Conservation (phyloP, 2,888 invertebrate species). For the Standfussiana lucernea region DNA sequence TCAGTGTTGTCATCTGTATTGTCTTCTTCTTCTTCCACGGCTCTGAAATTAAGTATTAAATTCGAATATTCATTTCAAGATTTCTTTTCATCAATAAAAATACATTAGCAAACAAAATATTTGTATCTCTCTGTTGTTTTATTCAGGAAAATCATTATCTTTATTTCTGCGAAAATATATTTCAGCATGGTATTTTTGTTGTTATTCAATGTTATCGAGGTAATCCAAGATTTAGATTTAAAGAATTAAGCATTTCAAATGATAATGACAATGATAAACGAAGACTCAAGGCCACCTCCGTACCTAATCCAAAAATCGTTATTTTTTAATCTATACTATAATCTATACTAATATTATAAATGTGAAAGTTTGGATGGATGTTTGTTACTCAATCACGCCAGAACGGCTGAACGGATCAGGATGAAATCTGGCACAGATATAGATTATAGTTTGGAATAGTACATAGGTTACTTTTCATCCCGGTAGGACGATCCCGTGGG, state of each 20-base stretch:
- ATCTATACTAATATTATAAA: no score
- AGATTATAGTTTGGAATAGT: no score
- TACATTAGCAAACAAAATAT: neutral
- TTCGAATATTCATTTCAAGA: neutral
- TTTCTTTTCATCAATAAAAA: neutral
- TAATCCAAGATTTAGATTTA: conserved; percentile 40
- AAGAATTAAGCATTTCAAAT: conserved; percentile 7
- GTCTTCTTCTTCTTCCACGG: conserved; percentile 47
- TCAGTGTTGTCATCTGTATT: conserved; percentile 70
- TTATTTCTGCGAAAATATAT: conserved; percentile 16
- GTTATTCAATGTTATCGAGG: conserved; percentile 19
- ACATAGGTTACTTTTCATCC: no score
- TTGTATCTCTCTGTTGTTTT: conserved; percentile 3
- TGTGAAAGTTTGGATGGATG: no score
- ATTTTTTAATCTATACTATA: no score
- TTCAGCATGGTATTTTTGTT: conserved; percentile 8
- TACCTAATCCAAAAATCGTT: neutral
- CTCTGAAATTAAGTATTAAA: conserved; percentile 37
- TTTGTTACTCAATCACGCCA: no score
- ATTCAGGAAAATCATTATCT: neutral
- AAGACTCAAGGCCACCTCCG: conserved; percentile 29
- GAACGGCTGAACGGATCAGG: no score
- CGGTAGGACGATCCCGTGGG: no score
- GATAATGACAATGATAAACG: conserved; percentile 34
- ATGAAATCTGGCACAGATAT: no score